Evolutionary conservation across 2,113 vertebrate genomes (phyloP).

Genomic region (Marmota monax): DNA sequence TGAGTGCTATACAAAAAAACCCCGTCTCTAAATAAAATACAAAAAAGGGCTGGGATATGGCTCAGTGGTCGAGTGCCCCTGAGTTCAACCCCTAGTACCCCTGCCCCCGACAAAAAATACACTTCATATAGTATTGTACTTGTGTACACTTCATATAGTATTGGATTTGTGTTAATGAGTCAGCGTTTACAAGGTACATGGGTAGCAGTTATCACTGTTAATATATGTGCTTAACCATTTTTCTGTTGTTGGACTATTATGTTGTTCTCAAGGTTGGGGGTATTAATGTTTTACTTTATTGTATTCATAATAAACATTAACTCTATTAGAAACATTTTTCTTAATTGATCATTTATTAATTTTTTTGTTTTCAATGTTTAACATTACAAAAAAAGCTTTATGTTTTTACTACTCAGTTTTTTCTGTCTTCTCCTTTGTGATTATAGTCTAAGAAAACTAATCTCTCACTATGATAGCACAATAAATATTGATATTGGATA

Average conservation of each 20-base stretch:
- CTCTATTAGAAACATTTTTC: conserved; percentile 5
- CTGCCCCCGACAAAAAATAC: background rate
- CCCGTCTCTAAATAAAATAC: too few relatives aligned
- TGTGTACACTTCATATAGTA: background rate
- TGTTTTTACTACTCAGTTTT: conserved; percentile 6
- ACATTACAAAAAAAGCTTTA: background rate
- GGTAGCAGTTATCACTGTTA: background rate
- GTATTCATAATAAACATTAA: background rate
- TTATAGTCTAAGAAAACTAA: conserved; percentile 17
- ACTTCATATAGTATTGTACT: background rate
- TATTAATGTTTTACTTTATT: conserved; percentile 47
- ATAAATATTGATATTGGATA: background rate
- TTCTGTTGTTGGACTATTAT: background rate
- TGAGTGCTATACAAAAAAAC: too few relatives aligned
- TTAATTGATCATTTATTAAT: background rate
- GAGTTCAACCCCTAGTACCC: too few relatives aligned
- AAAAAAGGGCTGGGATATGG: too few relatives aligned
- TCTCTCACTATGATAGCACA: background rate
- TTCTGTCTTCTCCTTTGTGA: conserved; percentile 15
- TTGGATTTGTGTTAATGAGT: background rate
- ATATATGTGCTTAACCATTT: background rate
- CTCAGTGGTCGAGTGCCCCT: too few relatives aligned
- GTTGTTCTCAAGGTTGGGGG: background rate
- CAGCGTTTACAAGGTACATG: background rate
- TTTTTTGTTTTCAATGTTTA: background rate